Base-by-base conservation (phyloP, 2,797 vertebrate species). In the Cottoperca gobio region DNA sequence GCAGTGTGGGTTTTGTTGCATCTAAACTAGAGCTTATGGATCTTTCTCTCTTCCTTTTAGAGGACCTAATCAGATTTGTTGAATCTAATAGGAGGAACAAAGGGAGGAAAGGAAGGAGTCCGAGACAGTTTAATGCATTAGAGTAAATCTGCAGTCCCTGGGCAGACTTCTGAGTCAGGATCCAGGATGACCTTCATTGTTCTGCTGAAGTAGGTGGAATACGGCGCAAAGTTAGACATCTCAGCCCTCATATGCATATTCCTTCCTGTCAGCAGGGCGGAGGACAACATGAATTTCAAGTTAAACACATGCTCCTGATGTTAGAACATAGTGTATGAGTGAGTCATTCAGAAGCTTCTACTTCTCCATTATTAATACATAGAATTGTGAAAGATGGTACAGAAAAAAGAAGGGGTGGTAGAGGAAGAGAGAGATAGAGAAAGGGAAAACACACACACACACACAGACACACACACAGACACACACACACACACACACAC, bases 161-260 rank as follows among this genome's bases (percentile, higher is more conserved):
- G 70, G 59, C 33, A 17, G 53, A 52, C 52, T 23, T 83, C 17
- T 64, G 59, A 74, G 62, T 73, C 61, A 76, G 45, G 49, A 81
- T 74, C 52, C 64, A 74, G 70, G 73, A 74, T 89, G 84, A 85
- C 80, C 83, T 90, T 82, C 78, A 88, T 85, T 91, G 86, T 88
- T 85, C 50, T 85, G 69, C 72, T 68, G 33, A 71, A 82, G 78
- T 54, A 60, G 33, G 21, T 62, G 33, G 57, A 79, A 64, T 40
- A 43, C 67, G 48, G 42, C 50, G 49, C 53, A 40, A 19, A 71
- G 49, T 46, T 13, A 37, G 40, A 49, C 61, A 43, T 46, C 58
- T 59, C 33, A 40, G 46, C 61, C 59, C 49, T 46, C 39, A 43
- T 68, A 24, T 54, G 37, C 43, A 49, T 70, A 69, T 66, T 33